phyloP scores from a whole-genome alignment of 2,797 vertebrate species.

The Oreonectes daqikongensis region DNA sequence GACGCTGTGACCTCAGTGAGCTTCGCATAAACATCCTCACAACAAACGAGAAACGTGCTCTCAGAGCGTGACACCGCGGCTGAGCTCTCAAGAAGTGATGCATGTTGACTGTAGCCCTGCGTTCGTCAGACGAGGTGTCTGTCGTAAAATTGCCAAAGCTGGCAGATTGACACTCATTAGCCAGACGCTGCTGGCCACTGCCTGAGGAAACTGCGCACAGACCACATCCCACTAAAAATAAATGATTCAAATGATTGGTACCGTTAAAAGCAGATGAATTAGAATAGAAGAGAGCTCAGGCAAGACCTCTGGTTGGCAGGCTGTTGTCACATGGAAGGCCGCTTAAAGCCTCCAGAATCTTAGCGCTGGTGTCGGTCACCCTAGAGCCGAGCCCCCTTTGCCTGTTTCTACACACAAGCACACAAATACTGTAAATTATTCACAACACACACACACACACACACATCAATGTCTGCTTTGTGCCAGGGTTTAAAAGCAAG shows the following conservation, averaged over 20 bases:
- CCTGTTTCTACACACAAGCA: conserved; percentile 46
- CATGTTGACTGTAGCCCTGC: conserved; percentile 82
- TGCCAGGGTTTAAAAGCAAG: conserved; percentile 52
- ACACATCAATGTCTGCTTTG: conserved; percentile 54
- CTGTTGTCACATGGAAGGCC: conserved; percentile 75
- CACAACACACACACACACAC: conserved; percentile 48
- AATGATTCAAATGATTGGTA: conserved; percentile 82
- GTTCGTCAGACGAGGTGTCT: conserved; percentile 82
- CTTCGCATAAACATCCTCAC: conserved; percentile 21
- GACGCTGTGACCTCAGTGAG: not conserved
- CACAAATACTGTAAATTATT: conserved; percentile 47
- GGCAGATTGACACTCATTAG: conserved; percentile 84
- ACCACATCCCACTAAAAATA: conserved; percentile 83
- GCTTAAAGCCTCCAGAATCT: conserved; percentile 70
- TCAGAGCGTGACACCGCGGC: conserved; percentile 60
- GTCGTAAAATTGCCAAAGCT: conserved; percentile 79
- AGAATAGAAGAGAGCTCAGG: conserved; percentile 64
- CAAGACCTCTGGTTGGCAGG: conserved; percentile 76
- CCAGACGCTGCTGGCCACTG: conserved; percentile 66
- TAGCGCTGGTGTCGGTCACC: conserved; percentile 42
- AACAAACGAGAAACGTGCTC: not conserved
- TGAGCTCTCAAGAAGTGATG: conserved; percentile 75
- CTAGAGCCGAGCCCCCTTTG: conserved; percentile 44
- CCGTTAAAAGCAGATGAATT: conserved; percentile 74
- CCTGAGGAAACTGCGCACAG: conserved; percentile 51